A percentile compares a stretch with the other conserved stretches of the same genome.
phyloP scores from a whole-genome alignment of 2,888 invertebrate genomes.

The Diaprepes abbreviatus region DNA sequence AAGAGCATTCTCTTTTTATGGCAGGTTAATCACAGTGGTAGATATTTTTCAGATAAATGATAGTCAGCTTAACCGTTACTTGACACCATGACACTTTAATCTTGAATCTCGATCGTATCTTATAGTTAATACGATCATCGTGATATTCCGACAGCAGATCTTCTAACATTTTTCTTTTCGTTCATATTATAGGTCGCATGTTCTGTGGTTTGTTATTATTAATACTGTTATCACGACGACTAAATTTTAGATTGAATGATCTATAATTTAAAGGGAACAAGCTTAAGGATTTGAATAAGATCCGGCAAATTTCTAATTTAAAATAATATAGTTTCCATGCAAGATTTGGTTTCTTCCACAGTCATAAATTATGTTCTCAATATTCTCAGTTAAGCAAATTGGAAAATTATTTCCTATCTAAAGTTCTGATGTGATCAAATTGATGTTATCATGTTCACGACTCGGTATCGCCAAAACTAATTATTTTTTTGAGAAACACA shows the following conservation, averaged over 20 bases:
- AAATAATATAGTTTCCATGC: too few relatives aligned
- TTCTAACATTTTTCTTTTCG: not conserved
- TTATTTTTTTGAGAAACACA: too few relatives aligned
- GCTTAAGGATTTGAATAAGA: too few relatives aligned
- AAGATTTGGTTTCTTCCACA: too few relatives aligned
- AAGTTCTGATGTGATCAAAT: too few relatives aligned
- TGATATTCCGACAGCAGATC: constrained; percentile 12
- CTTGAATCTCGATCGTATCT: constrained; percentile 26
- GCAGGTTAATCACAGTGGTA: constrained; percentile 20
- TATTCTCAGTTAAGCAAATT: too few relatives aligned
- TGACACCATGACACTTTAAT: constrained; percentile 22
- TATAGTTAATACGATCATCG: constrained; percentile 22
- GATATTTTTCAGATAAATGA: constrained; percentile 15
- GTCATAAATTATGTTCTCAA: too few relatives aligned
- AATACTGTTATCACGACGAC: not conserved
- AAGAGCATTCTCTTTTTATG: constrained; percentile 2
- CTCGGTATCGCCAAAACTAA: too few relatives aligned
- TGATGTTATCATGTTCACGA: too few relatives aligned
- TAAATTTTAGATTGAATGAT: not conserved
- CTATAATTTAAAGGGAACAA: too few relatives aligned
- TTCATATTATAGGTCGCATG: not conserved
- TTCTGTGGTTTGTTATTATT: not conserved
- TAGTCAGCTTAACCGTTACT: constrained; percentile 18
- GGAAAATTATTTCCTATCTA: too few relatives aligned
- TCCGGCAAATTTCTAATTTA: too few relatives aligned